Percentiles rank a stretch among this genome's conserved stretches.
Evolutionary conservation across 1,140 invertebrate genomes (phyloP).

Genomic region (Steinernema khuongi): DNA sequence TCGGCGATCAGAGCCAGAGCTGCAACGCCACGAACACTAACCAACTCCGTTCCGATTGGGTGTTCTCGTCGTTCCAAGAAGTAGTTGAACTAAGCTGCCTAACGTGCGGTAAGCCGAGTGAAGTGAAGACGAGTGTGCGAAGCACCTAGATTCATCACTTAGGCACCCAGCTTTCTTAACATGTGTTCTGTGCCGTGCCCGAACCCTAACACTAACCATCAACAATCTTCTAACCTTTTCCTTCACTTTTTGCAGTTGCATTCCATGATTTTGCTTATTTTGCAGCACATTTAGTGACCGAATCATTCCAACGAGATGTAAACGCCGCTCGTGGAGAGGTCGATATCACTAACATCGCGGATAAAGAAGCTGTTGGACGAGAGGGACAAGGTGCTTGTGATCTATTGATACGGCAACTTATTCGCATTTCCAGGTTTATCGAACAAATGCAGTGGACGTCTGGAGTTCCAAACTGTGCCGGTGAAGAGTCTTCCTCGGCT

Average conservation of each 20-base stretch:
- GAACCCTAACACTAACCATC: slow-evolving; percentile 28
- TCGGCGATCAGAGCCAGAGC: slow-evolving; percentile 1
- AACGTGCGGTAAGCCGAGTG: slow-evolving; percentile 40
- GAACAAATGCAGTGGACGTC: slow-evolving; percentile 45
- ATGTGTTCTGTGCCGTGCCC: slow-evolving; percentile 15
- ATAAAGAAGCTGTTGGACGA: slow-evolving; percentile 5
- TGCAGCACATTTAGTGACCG: background rate
- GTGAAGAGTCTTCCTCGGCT: slow-evolving; percentile 48
- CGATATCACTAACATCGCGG: background rate
- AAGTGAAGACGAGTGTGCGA: background rate
- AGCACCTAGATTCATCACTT: background rate
- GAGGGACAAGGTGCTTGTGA: slow-evolving; percentile 6
- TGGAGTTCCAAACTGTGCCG: slow-evolving; percentile 54
- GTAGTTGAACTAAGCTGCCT: slow-evolving; percentile 51
- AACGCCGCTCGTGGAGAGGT: background rate
- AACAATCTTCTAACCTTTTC: too few relatives aligned
- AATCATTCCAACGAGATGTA: background rate
- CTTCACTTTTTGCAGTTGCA: too few relatives aligned
- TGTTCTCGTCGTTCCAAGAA: slow-evolving; percentile 49
- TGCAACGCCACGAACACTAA: slow-evolving; percentile 21
- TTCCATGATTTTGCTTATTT: background rate
- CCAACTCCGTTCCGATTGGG: slow-evolving; percentile 35
- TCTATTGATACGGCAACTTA: slow-evolving; percentile 20
- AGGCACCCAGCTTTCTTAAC: background rate
- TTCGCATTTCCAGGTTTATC: slow-evolving; percentile 45